Evolutionary conservation across 2,888 invertebrate genomes (phyloP).

Genomic region (Automeris io): DNA sequence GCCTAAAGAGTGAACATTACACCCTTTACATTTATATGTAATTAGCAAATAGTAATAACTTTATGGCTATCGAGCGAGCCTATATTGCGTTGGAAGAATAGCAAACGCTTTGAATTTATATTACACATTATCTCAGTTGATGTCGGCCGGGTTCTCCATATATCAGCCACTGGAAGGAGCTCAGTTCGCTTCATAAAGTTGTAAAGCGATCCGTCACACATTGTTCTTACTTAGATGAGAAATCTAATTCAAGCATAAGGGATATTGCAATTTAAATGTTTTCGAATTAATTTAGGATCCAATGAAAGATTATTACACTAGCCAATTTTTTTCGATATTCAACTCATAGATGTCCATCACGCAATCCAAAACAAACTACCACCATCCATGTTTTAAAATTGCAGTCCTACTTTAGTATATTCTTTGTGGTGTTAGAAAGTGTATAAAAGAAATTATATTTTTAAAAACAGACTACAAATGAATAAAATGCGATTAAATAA

Average conservation of each 20-base stretch:
- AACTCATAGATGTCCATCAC: too few species aligned
- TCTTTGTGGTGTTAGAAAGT: too few species aligned
- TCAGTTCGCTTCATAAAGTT: constrained; percentile 39
- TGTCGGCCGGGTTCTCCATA: constrained; percentile 36
- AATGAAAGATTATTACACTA: constrained; percentile 35
- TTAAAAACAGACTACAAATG: constrained; percentile 3
- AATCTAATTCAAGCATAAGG: constrained; percentile 39
- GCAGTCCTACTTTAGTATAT: too few species aligned
- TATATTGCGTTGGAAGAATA: constrained; percentile 39
- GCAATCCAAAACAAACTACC: too few species aligned
- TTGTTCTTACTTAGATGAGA: constrained; percentile 40
- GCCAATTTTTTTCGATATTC: too few species aligned
- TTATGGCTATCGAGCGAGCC: constrained; percentile 35
- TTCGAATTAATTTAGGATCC: constrained; percentile 36
- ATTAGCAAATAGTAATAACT: constrained; percentile 33
- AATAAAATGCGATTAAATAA: constrained; percentile 19
- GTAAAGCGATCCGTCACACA: constrained; percentile 42
- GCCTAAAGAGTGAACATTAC: too few species aligned
- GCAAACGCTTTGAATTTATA: constrained; percentile 56
- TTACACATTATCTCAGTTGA: constrained; percentile 48
- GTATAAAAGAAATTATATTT: neutral
- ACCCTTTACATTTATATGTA: constrained; percentile 23
- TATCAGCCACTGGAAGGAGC: constrained; percentile 30
- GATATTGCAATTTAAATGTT: constrained; percentile 48
- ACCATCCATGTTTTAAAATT: too few species aligned